phyloP scores from a whole-genome alignment of 2,113 vertebrate species.

The Lagopus leucura region DNA sequence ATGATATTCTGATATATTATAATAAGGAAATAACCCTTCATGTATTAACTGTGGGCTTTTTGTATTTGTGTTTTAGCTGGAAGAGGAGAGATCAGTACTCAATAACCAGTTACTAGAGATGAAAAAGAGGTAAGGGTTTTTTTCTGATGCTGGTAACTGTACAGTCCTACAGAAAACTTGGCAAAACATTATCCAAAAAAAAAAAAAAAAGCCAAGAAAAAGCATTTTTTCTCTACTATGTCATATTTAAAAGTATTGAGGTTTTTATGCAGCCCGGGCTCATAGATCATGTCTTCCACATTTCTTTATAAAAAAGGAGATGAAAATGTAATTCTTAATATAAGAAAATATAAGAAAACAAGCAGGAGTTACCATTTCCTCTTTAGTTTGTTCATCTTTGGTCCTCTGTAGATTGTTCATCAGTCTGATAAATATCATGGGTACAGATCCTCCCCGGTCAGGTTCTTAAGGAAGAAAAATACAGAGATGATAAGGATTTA shows the following conservation, averaged over 20 bases:
- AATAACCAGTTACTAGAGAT: constrained; percentile 92
- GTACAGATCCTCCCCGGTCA: neutral
- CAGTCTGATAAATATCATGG: neutral
- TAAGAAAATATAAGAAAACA: neutral
- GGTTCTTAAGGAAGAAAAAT: neutral
- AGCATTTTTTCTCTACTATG: neutral
- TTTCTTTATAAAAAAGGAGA: neutral
- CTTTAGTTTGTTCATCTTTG: neutral
- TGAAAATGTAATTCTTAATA: neutral
- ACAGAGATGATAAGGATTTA: neutral
- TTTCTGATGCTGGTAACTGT: neutral
- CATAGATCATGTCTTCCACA: neutral
- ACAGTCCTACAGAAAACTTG: neutral
- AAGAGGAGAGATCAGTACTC: constrained; percentile 89
- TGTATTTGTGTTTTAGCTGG: constrained; percentile 79
- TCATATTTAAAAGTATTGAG: neutral
- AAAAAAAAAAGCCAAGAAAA: neutral
- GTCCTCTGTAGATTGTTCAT: neutral
- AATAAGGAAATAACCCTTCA: neutral
- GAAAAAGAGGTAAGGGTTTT: constrained; percentile 88
- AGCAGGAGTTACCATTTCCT: neutral
- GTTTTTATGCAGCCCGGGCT: neutral
- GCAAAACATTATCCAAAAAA: neutral
- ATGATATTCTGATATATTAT: neutral
- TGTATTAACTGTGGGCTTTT: neutral